These are phyloP conservation scores for Hormaphis cornu DNA, from an alignment of 1,140 invertebrate genomes.

Conservation along the genomic window DNA sequence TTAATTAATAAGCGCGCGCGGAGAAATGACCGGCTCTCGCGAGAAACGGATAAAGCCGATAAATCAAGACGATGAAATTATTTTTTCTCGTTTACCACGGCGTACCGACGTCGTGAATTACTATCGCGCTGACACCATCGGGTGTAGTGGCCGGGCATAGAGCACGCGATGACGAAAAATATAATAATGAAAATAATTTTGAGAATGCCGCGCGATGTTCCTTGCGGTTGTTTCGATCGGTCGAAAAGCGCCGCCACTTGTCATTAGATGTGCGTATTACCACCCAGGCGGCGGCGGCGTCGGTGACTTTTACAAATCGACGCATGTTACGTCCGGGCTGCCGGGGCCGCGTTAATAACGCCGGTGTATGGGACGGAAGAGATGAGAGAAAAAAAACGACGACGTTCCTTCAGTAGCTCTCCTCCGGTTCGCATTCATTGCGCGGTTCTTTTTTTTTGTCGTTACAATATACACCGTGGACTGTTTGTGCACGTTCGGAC, in stretches of 20 bases:
- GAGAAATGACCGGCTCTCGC: background rate
- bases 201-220: too few relatives aligned
- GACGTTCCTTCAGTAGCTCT: slow-evolving; percentile 1
- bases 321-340: background rate
- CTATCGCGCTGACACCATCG: too few relatives aligned
- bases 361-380: background rate
- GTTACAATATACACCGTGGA: too few relatives aligned
- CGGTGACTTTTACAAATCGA: slow-evolving; percentile 30
- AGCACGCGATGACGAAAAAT: too few relatives aligned
- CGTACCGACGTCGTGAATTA: too few relatives aligned
- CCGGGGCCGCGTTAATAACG: too few relatives aligned
- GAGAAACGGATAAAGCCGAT: slow-evolving; percentile 15
- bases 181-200: too few relatives aligned
- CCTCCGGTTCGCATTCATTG: slow-evolving; percentile 18
- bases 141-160: too few relatives aligned
- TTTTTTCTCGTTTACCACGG: background rate
- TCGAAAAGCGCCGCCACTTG: slow-evolving; percentile 24
- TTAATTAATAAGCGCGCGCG: slow-evolving; percentile 2
- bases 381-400: background rate
- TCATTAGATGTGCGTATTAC: slow-evolving; percentile 17
- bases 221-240: slow-evolving; percentile 5
- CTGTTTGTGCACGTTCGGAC: too few relatives aligned
- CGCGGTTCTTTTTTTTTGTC: too few relatives aligned
- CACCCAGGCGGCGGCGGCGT: background rate
- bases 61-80: slow-evolving; percentile 15